Conservation (phyloP, 2,797 vertebrate genomes). For the Gastrophryne carolinensis region DNA sequence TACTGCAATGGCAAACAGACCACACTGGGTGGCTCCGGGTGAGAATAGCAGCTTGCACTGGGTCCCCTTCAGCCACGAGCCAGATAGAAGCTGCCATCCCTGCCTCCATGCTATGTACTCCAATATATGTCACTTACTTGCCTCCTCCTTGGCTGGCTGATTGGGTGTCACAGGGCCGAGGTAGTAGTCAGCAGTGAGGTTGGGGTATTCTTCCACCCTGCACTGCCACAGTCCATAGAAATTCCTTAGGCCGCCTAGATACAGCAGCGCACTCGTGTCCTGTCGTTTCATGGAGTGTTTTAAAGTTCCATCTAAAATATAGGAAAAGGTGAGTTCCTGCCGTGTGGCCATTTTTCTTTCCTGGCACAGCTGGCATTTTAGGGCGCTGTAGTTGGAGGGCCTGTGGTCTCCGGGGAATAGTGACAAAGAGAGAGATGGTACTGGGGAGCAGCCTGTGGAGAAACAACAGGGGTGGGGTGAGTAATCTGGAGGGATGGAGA, state of each 20-base stretch:
- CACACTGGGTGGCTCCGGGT: no score
- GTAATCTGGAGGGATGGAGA: no score
- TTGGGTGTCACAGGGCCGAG: neutral
- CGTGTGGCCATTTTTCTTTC: neutral
- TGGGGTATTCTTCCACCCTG: neutral
- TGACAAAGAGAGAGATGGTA: neutral
- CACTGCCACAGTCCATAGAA: constrained; percentile 23
- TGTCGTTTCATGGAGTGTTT: neutral
- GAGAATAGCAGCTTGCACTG: no score
- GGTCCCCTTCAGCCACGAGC: no score
- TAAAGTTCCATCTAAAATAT: neutral
- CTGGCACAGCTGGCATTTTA: neutral
- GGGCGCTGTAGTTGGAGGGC: neutral
- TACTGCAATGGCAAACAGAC: no score
- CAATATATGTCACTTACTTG: neutral
- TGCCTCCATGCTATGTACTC: no score
- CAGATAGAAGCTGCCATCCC: no score
- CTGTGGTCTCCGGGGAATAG: neutral
- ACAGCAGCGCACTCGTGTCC: neutral
- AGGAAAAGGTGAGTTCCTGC: neutral
- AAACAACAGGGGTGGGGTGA: neutral
- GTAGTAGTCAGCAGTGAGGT: constrained; percentile 19
- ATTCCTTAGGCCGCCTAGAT: neutral
- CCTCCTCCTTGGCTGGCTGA: neutral
- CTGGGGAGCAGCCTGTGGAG: constrained; percentile 1